Base-by-base conservation (phyloP, 1,140 invertebrate species). In the Orchesella cincta region DNA sequence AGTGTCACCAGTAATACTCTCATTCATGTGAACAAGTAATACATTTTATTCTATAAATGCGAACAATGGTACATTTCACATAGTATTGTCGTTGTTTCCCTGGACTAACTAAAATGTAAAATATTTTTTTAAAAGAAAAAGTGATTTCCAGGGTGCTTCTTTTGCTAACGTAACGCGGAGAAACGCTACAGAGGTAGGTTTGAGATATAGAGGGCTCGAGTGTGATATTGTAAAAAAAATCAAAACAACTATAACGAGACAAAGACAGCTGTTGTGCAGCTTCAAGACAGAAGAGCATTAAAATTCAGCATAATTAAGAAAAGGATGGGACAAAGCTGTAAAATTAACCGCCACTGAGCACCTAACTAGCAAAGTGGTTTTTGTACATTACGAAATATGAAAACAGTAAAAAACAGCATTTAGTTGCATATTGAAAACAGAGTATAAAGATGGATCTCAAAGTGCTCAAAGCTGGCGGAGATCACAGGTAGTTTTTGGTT, bases 21-120 rank as follows among this genome's bases (percentile, higher is more conserved):
- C n/a, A n/a, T n/a, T n/a, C n/a, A n/a, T 20, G 8, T 67, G 31
- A 31, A 67, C n/a, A 67, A 67, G 62, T 67, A 67, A 29, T 57
- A n/a, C 31, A 16, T 67, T n/a, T 67, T 31, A 67, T 67, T 67
- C 23, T 67, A 67, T 31, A 67, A 67, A 67, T 67, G 62, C 62
- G 26, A 33, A 67, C 62, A 67, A 67, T 31, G 62, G 62, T 67
- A 67, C 62, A 29, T 67, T 67, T 33, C 12, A 31, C n/a, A 31
- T 31, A 33, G 14, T 33, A 5, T 31, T 29, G 33, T 67, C 62
- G 62, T 67, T 67, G 62, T 67, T 33, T 67, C 23, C 62, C 62
- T 67, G 28, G 62, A 67, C 14, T 33, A 14, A 46, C 20, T 46
- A 46, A n/a, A n/a, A n/a, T n/a, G n/a, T n/a, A n/a, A n/a, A n/a